Conservation (phyloP, 2,113 vertebrate species). For the Trichomycterus rosablanca region DNA sequence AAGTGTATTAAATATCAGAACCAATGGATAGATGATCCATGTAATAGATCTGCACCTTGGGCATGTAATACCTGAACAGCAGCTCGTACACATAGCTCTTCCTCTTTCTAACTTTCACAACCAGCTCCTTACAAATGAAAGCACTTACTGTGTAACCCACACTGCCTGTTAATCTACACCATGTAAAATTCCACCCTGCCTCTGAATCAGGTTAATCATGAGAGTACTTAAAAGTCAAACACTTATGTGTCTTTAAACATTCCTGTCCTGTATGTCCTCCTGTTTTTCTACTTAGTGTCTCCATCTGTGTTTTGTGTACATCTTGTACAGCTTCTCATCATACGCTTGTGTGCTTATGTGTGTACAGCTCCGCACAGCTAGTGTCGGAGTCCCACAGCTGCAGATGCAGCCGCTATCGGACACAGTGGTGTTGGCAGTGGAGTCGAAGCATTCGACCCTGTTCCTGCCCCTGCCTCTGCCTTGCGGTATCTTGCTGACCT, state of each 20-base stretch:
- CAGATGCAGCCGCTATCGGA: constrained; percentile 74
- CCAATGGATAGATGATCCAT: constrained; percentile 50
- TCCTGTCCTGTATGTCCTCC: background rate
- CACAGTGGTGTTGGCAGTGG: constrained; percentile 71
- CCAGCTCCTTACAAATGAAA: constrained; percentile 44
- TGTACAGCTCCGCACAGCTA: too few species aligned
- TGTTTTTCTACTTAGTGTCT: constrained; percentile 4
- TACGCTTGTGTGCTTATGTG: too few species aligned
- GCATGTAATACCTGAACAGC: constrained; percentile 47
- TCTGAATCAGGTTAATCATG: constrained; percentile 8
- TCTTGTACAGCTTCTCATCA: too few species aligned
- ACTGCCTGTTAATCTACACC: constrained; percentile 42
- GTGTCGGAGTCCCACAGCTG: too few species aligned
- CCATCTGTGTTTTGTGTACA: too few species aligned
- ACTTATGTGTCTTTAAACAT: background rate
- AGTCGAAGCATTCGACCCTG: constrained; percentile 38
- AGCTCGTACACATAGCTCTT: constrained; percentile 53
- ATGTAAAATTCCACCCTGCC: constrained; percentile 35
- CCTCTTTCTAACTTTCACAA: constrained; percentile 51
- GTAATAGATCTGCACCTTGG: constrained; percentile 56
- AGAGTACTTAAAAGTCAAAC: constrained; percentile 12
- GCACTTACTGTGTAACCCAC: constrained; percentile 33
- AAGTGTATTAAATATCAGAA: constrained; percentile 49
- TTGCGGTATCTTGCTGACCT: constrained; percentile 40
- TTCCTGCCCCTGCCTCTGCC: constrained; percentile 34